Base-by-base conservation (phyloP, 2,888 invertebrate genomes). In the Serrognathus titanus region DNA sequence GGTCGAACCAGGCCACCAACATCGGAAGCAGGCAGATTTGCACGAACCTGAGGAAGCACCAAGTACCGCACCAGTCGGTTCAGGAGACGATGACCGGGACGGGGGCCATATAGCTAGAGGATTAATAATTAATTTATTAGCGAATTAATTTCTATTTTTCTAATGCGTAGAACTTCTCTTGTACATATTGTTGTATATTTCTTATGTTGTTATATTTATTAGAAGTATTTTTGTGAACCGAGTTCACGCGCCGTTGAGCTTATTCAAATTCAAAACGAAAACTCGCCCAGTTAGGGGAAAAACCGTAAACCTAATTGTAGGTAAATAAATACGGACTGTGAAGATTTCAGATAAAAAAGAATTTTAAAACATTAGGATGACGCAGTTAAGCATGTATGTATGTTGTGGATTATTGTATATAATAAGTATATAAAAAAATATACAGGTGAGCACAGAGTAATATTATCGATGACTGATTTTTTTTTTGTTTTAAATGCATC, bases 1-100 rank as follows among this genome's bases (percentile, higher is more conserved):
- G 97, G 97, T 91, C 91, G 2, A 86, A 86, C 73, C 86, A 86
- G 73, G 80, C 82, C 66, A 79, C 80, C 64, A 72, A 71, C 49
- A 68, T 75, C 11, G 71, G 73, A 7, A 74, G 72, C 50, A 64
- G 77, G 52, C 75, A 75, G 55, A 73, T 77, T 35, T 64, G 70
- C 53, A 70, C 70, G 39, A 70, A 78, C 62, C 61, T 69, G 43
- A 78, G 75, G 62, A 79, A 78, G 53, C 77, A 77, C 55, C 75
- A 73, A 55, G 64, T 78, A 51, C 76, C 78, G n/a, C 24, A 31
- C 24, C 74, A 75, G 36, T 71, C 75, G 4, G 69, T 72, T 58
- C 68, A 74, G 53, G 75, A 76, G 62, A 69, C 71, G 6, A 70
- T 75, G 69, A 72, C 72, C 1, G 71, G 72, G 50, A 69, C 71